Evolutionary conservation across 2,888 invertebrate genomes (phyloP), one percentile per base, ranked within the genome.

Genomic region (Pseudeuparius sepicola): DNA sequence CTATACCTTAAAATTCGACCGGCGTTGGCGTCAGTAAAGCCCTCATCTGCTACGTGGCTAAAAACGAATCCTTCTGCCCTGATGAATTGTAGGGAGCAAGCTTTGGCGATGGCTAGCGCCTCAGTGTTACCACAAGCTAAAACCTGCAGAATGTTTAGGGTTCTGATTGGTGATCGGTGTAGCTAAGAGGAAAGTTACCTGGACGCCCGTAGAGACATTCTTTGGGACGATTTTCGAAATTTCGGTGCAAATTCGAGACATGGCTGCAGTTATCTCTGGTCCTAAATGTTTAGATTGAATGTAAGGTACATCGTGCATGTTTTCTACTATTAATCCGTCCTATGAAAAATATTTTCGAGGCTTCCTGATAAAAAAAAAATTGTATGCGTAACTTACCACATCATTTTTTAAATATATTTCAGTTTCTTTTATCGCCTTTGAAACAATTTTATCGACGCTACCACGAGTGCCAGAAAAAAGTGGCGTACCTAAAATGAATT

Each of bases 261-360:
- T 83, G 20, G 68, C 59, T 1, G 83, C 72, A 2, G 70, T 66
- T 9, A 72, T 71, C 61, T 85, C 85, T 1, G 83, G 77, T 2
- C 73, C 73, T 31, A 80, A 55, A 26, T 68, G 50, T 26, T 61
- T 57, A 2, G 68, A 60, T 49, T 68, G 69, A 2, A 77, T 52
- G 50, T 84, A 86, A 0, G 85, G 84, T 13, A 80, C 56, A 53
- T 85, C 84, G 51, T 81, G 73, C 84, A 85, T 85, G 54, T 85
- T 85, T 64, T 85, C 84, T 7, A 86, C 61, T 23, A 84, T 52
- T 14, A 85, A 60, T 2, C 70, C 78, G 59, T 83, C 76, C 82
- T 83, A 43, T 43, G 54, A 48, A 40, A 41, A 42, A 27, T n/a
- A n/a, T n/a, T n/a, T n/a, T n/a, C n/a, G n/a, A n/a, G n/a, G n/a